Evolutionary conservation across 1,140 invertebrate genomes (phyloP), one percentile per base, ranked within the genome.

Genomic region (Geopemphigus sp.): DNA sequence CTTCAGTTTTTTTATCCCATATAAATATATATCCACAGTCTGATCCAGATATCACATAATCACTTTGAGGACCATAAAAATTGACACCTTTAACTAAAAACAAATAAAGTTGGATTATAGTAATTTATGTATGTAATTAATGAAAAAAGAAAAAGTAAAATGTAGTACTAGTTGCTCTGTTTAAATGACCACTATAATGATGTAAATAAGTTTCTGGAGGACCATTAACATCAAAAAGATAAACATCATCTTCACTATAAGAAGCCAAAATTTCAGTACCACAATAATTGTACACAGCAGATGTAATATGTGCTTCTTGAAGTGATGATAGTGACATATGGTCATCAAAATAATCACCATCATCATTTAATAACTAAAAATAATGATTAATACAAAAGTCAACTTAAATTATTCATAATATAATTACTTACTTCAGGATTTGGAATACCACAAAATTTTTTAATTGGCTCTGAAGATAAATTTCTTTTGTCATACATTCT

Each of bases 11-110:
- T 85, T 93, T 95, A 82, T 98, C 95, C 96, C 96, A 99, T 56
- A 98, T 90, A 85, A 93, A 98, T 22, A 98, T 91, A 86, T 97
- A 90, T n/a, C 94, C 93, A 87, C 95, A 98, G 85, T 98, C 96
- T 29, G 95, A 97, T 3, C 96, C 96, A 81, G 95, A 97, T 54
- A 97, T 88, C 22, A 98, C 87, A 85, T 91, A 98, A 86, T 98
- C 93, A 84, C 94, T 95, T 80, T 90, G 90, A 1, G 95, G 92
- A 0, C 96, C 96, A 86, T 95, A 98, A 87, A 95, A 98, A 84
- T 95, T 94, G 0, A 98, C 95, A 6, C 94, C 94, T 87, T 98
- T 98, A 39, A 97, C 96, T 91, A 84, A 53, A 85, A 45, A 32
- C 17, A 64, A 26, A 80, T 57, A 47, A 59, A 24, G 15, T 14